Percentiles rank a stretch among this genome's conserved stretches.
Evolutionary conservation across 2,888 invertebrate species (phyloP).

Genomic region (Caenorhabditis sulstoni): DNA sequence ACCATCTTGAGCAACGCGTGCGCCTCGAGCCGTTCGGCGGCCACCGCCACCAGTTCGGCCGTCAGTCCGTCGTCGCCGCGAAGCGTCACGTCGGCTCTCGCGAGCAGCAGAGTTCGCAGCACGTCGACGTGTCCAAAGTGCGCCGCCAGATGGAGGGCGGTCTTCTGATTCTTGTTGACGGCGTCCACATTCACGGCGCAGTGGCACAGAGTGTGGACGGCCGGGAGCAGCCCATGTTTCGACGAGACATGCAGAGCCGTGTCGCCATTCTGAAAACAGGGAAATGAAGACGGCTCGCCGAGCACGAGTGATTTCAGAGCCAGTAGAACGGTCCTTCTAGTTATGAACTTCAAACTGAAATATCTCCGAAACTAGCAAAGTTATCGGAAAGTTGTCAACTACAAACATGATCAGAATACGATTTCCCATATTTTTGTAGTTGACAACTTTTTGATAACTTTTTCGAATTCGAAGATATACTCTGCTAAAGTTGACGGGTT

Average conservation of each 20-base stretch:
- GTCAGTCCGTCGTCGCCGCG: conserved; percentile 85
- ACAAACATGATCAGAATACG: no score
- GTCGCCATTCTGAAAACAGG: conserved; percentile 83
- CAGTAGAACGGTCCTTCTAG: not conserved
- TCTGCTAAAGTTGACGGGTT: no score
- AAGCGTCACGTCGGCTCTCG: conserved; percentile 84
- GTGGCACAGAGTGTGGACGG: conserved; percentile 84
- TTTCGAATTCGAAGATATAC: no score
- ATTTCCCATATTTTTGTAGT: no score
- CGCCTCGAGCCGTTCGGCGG: conserved; percentile 86
- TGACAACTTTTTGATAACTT: no score
- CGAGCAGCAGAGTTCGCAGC: conserved; percentile 86
- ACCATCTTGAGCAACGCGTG: conserved; percentile 86
- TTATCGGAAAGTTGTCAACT: no score
- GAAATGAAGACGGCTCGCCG: not conserved
- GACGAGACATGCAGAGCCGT: conserved; percentile 85
- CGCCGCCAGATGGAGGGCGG: conserved; percentile 87
- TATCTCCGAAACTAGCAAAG: no score
- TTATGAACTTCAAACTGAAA: no score
- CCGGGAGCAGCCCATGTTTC: conserved; percentile 83
- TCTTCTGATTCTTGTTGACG: conserved; percentile 82
- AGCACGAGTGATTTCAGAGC: no score
- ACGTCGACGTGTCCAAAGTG: conserved; percentile 87
- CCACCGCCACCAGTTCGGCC: conserved; percentile 88
- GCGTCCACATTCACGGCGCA: conserved; percentile 85